Percentiles rank a stretch among this genome's conserved stretches.
Conservation (phyloP, 2,888 invertebrate genomes). For the Chrysodeixis includens region DNA sequence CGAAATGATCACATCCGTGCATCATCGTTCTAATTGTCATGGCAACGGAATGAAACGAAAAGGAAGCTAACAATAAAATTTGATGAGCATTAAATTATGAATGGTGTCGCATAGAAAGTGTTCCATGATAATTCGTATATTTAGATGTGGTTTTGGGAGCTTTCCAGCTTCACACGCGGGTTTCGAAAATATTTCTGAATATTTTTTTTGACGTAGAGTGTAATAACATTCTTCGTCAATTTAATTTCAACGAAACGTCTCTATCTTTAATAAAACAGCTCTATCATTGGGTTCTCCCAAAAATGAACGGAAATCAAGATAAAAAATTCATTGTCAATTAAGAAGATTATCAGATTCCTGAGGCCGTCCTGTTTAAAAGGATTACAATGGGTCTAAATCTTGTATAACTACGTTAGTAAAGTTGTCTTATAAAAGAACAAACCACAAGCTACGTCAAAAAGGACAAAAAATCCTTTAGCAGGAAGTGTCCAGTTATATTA, state of each 20-base stretch:
- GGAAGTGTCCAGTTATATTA: conserved; percentile 68
- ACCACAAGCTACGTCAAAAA: conserved; percentile 27
- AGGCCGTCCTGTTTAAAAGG: conserved; percentile 22
- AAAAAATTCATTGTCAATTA: conserved; percentile 39
- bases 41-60: conserved; percentile 51
- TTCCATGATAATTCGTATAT: conserved; percentile 22
- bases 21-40: conserved; percentile 70
- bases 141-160: conserved; percentile 38
- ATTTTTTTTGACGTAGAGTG: too few relatives aligned
- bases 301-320: conserved; percentile 27
- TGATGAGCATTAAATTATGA: conserved; percentile 49
- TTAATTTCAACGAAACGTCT: neutral
- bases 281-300: conserved; percentile 21
- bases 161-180: conserved; percentile 30
- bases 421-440: conserved; percentile 37
- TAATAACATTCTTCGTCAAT: neutral
- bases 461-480: conserved; percentile 47
- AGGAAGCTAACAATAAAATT: conserved; percentile 56
- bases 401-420: conserved; percentile 34
- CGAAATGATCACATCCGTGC: conserved; percentile 79
- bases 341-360: conserved; percentile 53
- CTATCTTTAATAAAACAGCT: neutral
- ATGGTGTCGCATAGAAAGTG: conserved; percentile 41
- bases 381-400: conserved; percentile 52
- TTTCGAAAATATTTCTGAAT: conserved; percentile 30